phyloP scores from a whole-genome alignment of 2,113 vertebrate species.

The Oceanodroma tethys region DNA sequence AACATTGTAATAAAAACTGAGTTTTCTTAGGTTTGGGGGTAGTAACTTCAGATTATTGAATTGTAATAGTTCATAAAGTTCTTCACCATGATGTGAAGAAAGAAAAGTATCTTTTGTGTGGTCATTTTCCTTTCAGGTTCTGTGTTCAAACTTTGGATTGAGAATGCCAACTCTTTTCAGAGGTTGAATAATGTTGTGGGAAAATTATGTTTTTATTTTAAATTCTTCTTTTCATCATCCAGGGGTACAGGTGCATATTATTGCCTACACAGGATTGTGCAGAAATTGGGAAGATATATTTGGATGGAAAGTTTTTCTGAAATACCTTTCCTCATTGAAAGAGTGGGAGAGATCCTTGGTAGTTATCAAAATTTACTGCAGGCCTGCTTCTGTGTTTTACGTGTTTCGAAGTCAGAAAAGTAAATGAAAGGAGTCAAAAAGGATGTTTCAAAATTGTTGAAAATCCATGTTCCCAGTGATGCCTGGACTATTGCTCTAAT shows the following conservation, averaged over 20 bases:
- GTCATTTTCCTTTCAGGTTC: background rate
- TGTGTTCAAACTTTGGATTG: background rate
- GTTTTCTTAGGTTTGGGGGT: background rate
- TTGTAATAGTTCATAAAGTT: background rate
- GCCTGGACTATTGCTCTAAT: conserved; percentile 6
- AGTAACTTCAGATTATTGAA: background rate
- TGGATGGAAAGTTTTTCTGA: background rate
- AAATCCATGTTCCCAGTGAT: background rate
- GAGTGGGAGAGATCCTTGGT: background rate
- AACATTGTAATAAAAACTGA: background rate
- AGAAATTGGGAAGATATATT: background rate
- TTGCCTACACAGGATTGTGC: background rate
- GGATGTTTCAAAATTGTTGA: background rate
- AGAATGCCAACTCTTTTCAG: background rate
- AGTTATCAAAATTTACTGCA: conserved; percentile 25
- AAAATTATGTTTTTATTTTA: background rate
- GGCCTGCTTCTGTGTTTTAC: background rate
- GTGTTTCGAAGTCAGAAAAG: background rate
- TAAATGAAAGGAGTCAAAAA: background rate
- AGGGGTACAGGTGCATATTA: background rate
- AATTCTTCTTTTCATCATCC: background rate
- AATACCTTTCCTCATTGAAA: background rate
- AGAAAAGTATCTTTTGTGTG: background rate
- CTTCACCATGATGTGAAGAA: background rate
- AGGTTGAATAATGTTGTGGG: background rate